Evolutionary conservation across 2,797 vertebrate genomes (phyloP).

Genomic region (Typhlichthys subterraneus): DNA sequence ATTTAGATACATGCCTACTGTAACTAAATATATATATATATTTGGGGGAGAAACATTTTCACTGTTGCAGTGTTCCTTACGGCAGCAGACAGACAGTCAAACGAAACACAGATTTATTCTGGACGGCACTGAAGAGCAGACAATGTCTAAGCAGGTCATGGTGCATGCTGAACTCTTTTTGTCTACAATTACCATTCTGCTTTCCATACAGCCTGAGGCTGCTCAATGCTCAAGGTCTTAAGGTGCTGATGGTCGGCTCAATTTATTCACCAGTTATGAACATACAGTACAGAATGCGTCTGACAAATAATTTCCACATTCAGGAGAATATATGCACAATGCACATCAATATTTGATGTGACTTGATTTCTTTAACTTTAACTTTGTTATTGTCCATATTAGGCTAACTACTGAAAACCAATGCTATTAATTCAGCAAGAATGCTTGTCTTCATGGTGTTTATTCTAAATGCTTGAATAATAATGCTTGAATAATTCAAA

Average conservation of each 20-base stretch:
- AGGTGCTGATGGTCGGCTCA: slow-evolving; percentile 43
- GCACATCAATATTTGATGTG: no score
- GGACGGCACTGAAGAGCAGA: slow-evolving; percentile 40
- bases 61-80: slow-evolving; percentile 11
- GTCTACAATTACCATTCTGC: slow-evolving; percentile 50
- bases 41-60: slow-evolving; percentile 15
- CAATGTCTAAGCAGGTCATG: slow-evolving; percentile 28
- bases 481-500: slow-evolving; percentile 56
- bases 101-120: slow-evolving; percentile 41
- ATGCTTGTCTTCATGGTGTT: slow-evolving; percentile 35
- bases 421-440: slow-evolving; percentile 25
- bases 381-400: no score
- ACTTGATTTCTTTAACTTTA: no score
- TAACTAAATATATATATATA: background rate
- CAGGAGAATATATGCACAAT: background rate
- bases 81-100: slow-evolving; percentile 7
- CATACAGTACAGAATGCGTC: slow-evolving; percentile 22
- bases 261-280: slow-evolving; percentile 44
- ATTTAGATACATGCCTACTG: background rate
- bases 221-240: slow-evolving; percentile 56
- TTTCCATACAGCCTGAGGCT: slow-evolving; percentile 41
- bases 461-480: slow-evolving; percentile 50
- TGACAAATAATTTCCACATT: slow-evolving; percentile 3
- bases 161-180: slow-evolving; percentile 28
- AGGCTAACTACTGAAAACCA: no score